These are phyloP conservation scores for Ictalurus punctatus DNA, from an alignment of 2,113 vertebrate species.

Conservation along the genomic window DNA sequence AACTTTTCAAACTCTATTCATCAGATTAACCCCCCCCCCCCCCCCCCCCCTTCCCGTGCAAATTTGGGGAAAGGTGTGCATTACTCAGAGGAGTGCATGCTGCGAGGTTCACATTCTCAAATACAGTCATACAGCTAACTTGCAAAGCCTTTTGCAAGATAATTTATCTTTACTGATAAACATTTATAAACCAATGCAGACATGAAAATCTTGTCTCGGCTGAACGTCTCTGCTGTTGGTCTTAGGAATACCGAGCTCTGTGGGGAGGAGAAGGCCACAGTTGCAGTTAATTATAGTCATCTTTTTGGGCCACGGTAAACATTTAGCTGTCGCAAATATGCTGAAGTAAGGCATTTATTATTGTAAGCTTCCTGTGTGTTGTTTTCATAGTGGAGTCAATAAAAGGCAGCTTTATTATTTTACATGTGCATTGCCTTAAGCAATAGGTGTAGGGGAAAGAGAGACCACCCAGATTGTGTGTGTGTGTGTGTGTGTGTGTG, in stretches of 20 bases:
- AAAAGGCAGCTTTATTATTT: slow-evolving; percentile 36
- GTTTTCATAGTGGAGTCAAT: slow-evolving; percentile 46
- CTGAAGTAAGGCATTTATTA: slow-evolving; percentile 44
- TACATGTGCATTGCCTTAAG: slow-evolving; percentile 42
- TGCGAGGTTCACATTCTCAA: neutral
- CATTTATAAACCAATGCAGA: slow-evolving; percentile 40
- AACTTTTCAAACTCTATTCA: slow-evolving; percentile 57
- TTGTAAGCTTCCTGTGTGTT: slow-evolving; percentile 40
- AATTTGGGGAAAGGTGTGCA: slow-evolving; percentile 16
- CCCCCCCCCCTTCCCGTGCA: slow-evolving; percentile 47
- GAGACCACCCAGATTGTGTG: slow-evolving; percentile 32
- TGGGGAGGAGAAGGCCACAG: neutral
- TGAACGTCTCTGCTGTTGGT: slow-evolving; percentile 31
- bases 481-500: slow-evolving; percentile 20
- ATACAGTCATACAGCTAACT: too few relatives aligned
- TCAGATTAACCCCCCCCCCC: slow-evolving; percentile 38
- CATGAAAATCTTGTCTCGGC: slow-evolving; percentile 6
- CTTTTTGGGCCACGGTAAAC: slow-evolving; percentile 42
- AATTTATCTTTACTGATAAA: slow-evolving; percentile 36
- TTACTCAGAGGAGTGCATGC: neutral
- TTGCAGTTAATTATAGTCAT: slow-evolving; percentile 40
- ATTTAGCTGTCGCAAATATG: slow-evolving; percentile 39
- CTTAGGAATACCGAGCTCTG: slow-evolving; percentile 7
- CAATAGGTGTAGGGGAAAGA: slow-evolving; percentile 15
- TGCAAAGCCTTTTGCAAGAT: neutral